Evolutionary conservation across 2,888 invertebrate species (phyloP).

Genomic region (Osmoderma eremita): DNA sequence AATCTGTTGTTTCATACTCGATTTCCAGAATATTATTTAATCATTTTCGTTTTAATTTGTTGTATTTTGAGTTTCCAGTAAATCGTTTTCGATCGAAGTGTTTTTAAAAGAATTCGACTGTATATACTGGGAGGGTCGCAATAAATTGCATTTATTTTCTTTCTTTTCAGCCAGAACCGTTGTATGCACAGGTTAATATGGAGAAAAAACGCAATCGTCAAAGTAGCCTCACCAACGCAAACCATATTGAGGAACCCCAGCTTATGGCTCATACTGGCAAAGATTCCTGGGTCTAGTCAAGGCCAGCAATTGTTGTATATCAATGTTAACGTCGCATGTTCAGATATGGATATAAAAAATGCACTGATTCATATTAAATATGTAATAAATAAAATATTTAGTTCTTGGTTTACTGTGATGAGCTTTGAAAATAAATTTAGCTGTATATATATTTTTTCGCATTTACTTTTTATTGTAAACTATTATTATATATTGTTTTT

Average conservation of each 20-base stretch:
- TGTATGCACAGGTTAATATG: conserved; percentile 74
- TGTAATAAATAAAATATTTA: conserved; percentile 58
- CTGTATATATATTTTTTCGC: conserved; percentile 61
- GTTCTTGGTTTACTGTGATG: conserved; percentile 65
- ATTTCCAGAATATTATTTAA: too few relatives aligned
- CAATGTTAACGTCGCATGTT: conserved; percentile 62
- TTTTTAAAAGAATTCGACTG: conserved; percentile 29
- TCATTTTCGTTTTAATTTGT: too few relatives aligned
- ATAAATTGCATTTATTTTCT: conserved; percentile 26
- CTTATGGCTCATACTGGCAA: conserved; percentile 60
- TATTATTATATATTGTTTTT: conserved; percentile 44
- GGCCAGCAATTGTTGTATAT: conserved; percentile 56
- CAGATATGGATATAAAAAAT: conserved; percentile 53
- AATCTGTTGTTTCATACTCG: too few relatives aligned
- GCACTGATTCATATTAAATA: conserved; percentile 63
- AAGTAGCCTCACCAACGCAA: conserved; percentile 59
- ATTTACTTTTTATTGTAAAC: conserved; percentile 58
- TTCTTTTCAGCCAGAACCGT: conserved; percentile 66
- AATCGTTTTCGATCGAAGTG: not conserved
- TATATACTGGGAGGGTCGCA: not conserved
- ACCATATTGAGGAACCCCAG: conserved; percentile 58
- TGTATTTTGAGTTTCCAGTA: too few relatives aligned
- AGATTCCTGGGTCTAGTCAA: conserved; percentile 63
- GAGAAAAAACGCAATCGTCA: conserved; percentile 71
- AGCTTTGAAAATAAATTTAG: conserved; percentile 61